A percentile compares a stretch with the other conserved stretches of the same genome.
Conservation (phyloP, 2,113 vertebrate genomes). For the Callospermophilus lateralis region DNA sequence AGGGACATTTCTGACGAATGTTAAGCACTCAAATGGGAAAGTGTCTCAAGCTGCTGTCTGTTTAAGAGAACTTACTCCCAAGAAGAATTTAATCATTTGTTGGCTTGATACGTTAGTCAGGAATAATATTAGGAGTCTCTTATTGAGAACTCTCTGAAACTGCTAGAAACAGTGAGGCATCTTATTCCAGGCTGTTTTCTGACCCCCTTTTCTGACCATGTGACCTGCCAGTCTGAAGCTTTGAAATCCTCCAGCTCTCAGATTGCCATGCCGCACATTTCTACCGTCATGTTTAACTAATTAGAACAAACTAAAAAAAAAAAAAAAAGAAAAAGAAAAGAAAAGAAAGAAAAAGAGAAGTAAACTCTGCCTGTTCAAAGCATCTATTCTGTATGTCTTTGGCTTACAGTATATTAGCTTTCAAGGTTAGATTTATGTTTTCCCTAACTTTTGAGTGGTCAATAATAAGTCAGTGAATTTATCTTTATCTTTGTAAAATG, state of each 20-base stretch:
- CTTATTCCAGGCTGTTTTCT: not conserved
- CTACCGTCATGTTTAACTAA: too few species aligned
- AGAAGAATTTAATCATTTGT: not conserved
- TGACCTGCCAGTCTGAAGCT: not conserved
- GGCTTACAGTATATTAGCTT: not conserved
- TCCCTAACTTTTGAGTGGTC: not conserved
- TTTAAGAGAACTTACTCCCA: not conserved
- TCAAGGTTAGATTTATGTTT: not conserved
- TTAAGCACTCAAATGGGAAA: not conserved
- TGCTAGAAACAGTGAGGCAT: not conserved
- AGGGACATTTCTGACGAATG: not conserved
- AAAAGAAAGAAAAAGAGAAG: not conserved
- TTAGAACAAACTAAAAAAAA: too few species aligned
- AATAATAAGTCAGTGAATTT: not conserved
- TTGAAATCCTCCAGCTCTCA: not conserved
- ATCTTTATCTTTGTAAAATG: conserved; percentile 11
- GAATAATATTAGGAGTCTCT: not conserved
- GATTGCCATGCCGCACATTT: not conserved
- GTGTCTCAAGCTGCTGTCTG: not conserved
- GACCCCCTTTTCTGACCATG: not conserved
- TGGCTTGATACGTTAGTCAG: not conserved
- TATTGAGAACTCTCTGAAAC: not conserved
- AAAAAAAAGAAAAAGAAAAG: too few species aligned
- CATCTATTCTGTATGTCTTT: not conserved
- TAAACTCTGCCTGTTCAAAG: not conserved